Base-by-base conservation (phyloP, 2,797 vertebrate species). In the Crenichthys baileyi region DNA sequence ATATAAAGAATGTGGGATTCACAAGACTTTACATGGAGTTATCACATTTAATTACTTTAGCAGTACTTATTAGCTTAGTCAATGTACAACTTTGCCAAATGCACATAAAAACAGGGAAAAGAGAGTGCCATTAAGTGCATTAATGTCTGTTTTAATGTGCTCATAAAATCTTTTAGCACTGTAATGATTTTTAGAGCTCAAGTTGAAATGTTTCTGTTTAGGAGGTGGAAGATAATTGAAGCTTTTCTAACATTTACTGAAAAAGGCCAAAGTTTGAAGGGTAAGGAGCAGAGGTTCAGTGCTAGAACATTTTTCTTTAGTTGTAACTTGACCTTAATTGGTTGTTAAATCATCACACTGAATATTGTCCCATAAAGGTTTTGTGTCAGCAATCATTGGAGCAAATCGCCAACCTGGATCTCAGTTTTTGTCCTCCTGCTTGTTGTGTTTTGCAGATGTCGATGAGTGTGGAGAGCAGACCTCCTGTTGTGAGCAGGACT, bases 401-500 rank as follows among this genome's bases (percentile, higher is more conserved):
- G 63, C 81, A 5, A 71, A 72, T 78, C 4, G 18, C 73, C 46
- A 5, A 31, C 8, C 60, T 11, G 2, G 67, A 24, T 85, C 53
- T 48, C 83, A 36, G 73, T 74, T 80, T 86, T 26, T 68, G 31
- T 79, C 39, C 68, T 83, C 7, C 1, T 65, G 70, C 70, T 79
- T 91, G 76, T 90, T 88, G 77, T 78, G 79, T 73, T 90, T 83
- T 82, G 68, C 89, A 99, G 98, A 99, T 44, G 72, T 96, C 1
- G 96, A 98, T 0, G 97, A 99, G 88, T 99, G 98, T 60, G 88
- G 84, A n/a, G 90, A 88, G 0, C 93, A 90, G 1, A 90, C 92
- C 31, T 96, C 96, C 13, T 99, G 98, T 76, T 99, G 98, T 81
- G 95, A 96, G 87, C 98, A 99, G 81, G 96, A 96, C 73, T 99